A percentile compares a stretch with the other conserved stretches of the same genome.
These are phyloP conservation scores for Cryptocheilus praepositus DNA, from an alignment of 2,888 invertebrate species.

Conservation along the genomic window DNA sequence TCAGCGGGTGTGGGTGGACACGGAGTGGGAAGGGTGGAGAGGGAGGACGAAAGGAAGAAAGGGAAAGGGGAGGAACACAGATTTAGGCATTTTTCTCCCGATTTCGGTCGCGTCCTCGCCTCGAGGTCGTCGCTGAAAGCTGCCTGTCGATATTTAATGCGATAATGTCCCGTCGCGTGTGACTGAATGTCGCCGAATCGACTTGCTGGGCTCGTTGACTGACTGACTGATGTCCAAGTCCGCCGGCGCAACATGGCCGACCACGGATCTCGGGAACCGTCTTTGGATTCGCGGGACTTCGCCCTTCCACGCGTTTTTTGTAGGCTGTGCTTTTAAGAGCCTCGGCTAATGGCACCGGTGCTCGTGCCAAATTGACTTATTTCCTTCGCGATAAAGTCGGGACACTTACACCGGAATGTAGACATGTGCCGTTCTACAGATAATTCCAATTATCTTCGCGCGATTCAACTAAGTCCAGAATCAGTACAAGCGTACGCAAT, in stretches of 20 bases:
- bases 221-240: conserved; percentile 42
- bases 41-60: conserved; percentile 5
- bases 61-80: conserved; percentile 26
- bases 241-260: neutral
- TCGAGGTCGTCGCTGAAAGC: conserved; percentile 62
- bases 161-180: conserved; percentile 72
- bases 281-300: conserved; percentile 23
- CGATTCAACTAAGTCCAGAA: too few relatives aligned
- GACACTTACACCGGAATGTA: too few relatives aligned
- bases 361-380: too few relatives aligned
- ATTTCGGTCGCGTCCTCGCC: conserved; percentile 45
- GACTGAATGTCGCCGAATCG: conserved; percentile 57
- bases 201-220: conserved; percentile 42
- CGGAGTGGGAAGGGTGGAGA: conserved; percentile 35
- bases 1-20: conserved; percentile 65
- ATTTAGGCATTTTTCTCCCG: conserved; percentile 62
- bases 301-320: conserved; percentile 16
- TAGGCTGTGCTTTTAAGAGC: too few relatives aligned
- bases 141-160: conserved; percentile 71
- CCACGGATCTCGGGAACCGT: too few relatives aligned
- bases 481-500: too few relatives aligned
- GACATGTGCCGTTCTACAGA: too few relatives aligned
- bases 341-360: too few relatives aligned
- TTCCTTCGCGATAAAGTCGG: too few relatives aligned
- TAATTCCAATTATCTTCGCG: too few relatives aligned